Percentiles rank a stretch among this genome's conserved stretches.
Conservation (phyloP, 2,888 invertebrate genomes). For the Andrena fulva region DNA sequence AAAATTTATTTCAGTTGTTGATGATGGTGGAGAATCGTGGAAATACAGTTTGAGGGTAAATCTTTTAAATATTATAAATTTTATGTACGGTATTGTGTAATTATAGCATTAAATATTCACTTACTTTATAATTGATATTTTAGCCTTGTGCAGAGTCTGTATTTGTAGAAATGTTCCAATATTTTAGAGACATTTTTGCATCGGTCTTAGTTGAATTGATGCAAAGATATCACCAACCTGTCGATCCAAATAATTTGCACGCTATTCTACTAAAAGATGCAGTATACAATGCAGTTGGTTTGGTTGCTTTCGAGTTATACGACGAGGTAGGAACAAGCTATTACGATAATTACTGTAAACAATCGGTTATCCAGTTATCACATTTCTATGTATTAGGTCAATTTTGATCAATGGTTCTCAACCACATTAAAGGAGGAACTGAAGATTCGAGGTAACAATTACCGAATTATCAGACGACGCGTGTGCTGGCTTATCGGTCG, state of each 20-base stretch:
- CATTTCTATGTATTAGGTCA: constrained; percentile 86
- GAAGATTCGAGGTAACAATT: constrained; percentile 92
- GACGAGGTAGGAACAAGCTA: constrained; percentile 88
- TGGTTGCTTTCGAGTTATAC: constrained; percentile 95
- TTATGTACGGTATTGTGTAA: constrained; percentile 15
- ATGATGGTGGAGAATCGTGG: constrained; percentile 97
- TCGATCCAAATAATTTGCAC: constrained; percentile 90
- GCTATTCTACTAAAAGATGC: constrained; percentile 96
- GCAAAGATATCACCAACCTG: constrained; percentile 88
- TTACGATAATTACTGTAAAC: constrained; percentile 21
- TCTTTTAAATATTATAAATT: constrained; percentile 54
- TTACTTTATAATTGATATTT: constrained; percentile 45
- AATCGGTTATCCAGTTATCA: constrained; percentile 37
- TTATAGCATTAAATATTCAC: constrained; percentile 30
- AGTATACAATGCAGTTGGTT: constrained; percentile 95
- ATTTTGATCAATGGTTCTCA: constrained; percentile 97
- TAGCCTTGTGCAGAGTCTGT: constrained; percentile 95
- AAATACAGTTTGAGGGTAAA: constrained; percentile 94
- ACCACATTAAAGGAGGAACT: constrained; percentile 93
- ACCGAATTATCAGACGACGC: constrained; percentile 92
- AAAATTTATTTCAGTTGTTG: constrained; percentile 85
- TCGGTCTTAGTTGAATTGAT: constrained; percentile 91
- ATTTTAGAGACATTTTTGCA: constrained; percentile 90
- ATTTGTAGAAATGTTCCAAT: constrained; percentile 93
- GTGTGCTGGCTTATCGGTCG: constrained; percentile 93